phyloP scores from a whole-genome alignment of 1,140 invertebrate genomes.

The Oscheius sp. region DNA sequence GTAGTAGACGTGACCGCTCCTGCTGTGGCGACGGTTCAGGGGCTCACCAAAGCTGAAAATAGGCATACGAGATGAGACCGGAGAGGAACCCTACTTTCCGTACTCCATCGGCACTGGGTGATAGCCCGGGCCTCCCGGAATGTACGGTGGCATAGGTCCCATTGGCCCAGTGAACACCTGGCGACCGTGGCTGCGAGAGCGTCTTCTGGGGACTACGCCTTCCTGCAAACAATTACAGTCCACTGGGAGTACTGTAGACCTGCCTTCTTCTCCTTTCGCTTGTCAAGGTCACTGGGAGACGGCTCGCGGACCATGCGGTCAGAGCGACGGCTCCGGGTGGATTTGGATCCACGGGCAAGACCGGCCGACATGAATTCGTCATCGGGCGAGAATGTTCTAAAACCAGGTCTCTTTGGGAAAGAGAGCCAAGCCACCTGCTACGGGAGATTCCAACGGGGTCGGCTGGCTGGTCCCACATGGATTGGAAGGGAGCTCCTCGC shows the following conservation, averaged over 20 bases:
- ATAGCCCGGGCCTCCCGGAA: conserved; percentile 14
- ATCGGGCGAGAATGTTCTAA: conserved; percentile 8
- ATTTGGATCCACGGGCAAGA: neutral
- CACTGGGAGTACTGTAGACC: no score
- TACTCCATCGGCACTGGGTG: neutral
- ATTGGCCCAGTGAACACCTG: neutral
- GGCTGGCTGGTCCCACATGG: conserved; percentile 1
- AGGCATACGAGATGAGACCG: neutral
- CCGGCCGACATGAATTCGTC: neutral
- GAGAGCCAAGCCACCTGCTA: neutral
- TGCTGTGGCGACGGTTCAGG: conserved; percentile 11
- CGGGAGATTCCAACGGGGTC: neutral
- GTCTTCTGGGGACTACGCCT: neutral
- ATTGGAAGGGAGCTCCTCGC: neutral
- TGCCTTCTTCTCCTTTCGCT: conserved; percentile 2
- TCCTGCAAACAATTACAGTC: no score
- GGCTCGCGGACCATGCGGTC: neutral
- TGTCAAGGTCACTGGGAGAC: conserved; percentile 4
- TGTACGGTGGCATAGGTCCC: conserved; percentile 15
- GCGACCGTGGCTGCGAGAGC: conserved; percentile 13
- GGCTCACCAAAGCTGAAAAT: conserved; percentile 14
- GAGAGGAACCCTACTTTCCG: neutral
- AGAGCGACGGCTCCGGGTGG: conserved; percentile 1
- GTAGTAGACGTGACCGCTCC: conserved; percentile 27
- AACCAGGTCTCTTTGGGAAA: no score